A percentile compares a stretch with the other conserved stretches of the same genome.
These are phyloP conservation scores for Silurus asotus DNA, from an alignment of 2,113 vertebrate species.

Conservation along the genomic window DNA sequence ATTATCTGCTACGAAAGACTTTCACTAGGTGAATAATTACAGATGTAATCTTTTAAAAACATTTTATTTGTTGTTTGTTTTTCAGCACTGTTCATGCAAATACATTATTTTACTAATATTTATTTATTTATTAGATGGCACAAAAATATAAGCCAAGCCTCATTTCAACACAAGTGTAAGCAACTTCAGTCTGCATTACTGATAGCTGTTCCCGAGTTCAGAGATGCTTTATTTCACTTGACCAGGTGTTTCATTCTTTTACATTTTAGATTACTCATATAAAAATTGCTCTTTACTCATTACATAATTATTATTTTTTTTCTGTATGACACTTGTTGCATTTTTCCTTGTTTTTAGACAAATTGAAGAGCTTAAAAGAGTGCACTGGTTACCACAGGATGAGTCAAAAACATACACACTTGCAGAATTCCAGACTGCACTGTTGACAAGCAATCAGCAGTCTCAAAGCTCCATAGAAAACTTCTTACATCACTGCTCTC, in stretches of 20 bases:
- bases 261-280: background rate
- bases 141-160: conserved; percentile 50
- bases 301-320: background rate
- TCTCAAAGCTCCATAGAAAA: conserved; percentile 60
- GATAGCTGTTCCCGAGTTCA: conserved; percentile 77
- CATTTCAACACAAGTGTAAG: conserved; percentile 54
- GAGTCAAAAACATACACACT: conserved; percentile 63
- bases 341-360: conserved; percentile 62
- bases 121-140: conserved; percentile 71
- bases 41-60: background rate
- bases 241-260: conserved; percentile 63
- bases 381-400: conserved; percentile 71
- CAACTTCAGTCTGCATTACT: conserved; percentile 66
- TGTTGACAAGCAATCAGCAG: conserved; percentile 57
- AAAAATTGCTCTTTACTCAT: background rate
- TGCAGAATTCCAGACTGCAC: conserved; percentile 63
- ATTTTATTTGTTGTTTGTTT: background rate
- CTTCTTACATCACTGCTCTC: conserved; percentile 62
- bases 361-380: conserved; percentile 70
- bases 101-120: too few species aligned
- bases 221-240: conserved; percentile 72
- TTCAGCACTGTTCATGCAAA: conserved; percentile 11
- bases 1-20: conserved; percentile 70
- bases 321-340: background rate
- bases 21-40: conserved; percentile 67